Evolutionary conservation across 2,113 vertebrate genomes (phyloP), one percentile per base, ranked within the genome.

Genomic region (Oryzias melastigma): DNA sequence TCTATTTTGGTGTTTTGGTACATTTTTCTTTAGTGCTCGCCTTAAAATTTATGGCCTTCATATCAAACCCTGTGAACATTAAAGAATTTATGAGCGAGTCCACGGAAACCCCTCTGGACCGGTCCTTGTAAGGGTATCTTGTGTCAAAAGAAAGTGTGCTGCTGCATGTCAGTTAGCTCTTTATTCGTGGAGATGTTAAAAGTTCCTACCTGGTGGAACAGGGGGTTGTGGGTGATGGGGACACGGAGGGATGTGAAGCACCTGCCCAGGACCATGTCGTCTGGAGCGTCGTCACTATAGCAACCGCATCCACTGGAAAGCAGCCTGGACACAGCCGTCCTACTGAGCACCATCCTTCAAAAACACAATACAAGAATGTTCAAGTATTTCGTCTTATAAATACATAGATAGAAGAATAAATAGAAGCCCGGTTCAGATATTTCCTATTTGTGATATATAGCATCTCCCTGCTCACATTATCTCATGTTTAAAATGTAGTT

Each of bases 221-320:
- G 93, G 0, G 95, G 93, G 48, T 93, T 96, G 77, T 98, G 95
- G n/a, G 93, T 97, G 75, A 94, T 73, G 0, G 95, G 90, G 52
- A 97, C 65, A 2, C 92, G 85, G 40, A 98, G 77, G 1, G 91
- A 90, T 49, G 89, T 91, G 77, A 96, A 92, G 69, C 96, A 98
- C 90, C 94, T 95, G 15, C 95, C 95, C 66, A 98, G 88, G 52
- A 97, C 94, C 96, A 98, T 98, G 76, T 97, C 95, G 27, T 98
- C 95, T 0, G 95, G 96, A 0, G 95, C 93, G 0, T 96, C 94
- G 5, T 92, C 90, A 74, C 92, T 95, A 83, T 94, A 93, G 85
- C 96, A 96, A 5, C 89, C 76, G 57, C 95, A 97, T 22, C 91
- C 92, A 55, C 95, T 94, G 67, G 86, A 78, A 0, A 96, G 71